A percentile compares a stretch with the other conserved stretches of the same genome.
Evolutionary conservation across 2,113 vertebrate species (phyloP).

Genomic region (Odontesthes bonariensis): DNA sequence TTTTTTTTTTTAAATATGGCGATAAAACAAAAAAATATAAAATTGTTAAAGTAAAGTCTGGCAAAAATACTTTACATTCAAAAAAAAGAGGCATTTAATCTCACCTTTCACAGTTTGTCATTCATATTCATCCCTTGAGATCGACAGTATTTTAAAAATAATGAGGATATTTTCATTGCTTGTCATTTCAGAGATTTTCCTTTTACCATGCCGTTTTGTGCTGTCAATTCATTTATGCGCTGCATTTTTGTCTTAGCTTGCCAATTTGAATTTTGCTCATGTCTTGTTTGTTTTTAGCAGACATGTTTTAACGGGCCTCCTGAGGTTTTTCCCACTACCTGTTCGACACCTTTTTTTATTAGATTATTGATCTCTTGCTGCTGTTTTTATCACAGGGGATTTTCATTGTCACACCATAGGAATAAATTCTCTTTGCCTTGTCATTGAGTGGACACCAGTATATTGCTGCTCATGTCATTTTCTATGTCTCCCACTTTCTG

Average conservation of each 20-base stretch:
- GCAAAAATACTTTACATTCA: too few relatives aligned
- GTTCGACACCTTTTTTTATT: background rate
- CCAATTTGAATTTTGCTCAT: conserved; percentile 32
- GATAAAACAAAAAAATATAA: too few relatives aligned
- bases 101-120: too few relatives aligned
- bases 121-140: background rate
- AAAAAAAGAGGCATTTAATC: too few relatives aligned
- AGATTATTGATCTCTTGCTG: background rate
- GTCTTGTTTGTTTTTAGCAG: conserved; percentile 9
- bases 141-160: too few relatives aligned
- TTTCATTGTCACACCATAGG: conserved; percentile 7
- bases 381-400: conserved; percentile 19
- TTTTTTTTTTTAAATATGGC: too few relatives aligned
- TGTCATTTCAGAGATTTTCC: conserved; percentile 38
- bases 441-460: background rate
- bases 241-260: conserved; percentile 33
- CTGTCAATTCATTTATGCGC: conserved; percentile 48
- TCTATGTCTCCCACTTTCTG: background rate
- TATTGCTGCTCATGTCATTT: background rate
- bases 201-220: conserved; percentile 19
- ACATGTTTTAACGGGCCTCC: conserved; percentile 15
- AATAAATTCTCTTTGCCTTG: conserved; percentile 4
- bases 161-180: conserved; percentile 31
- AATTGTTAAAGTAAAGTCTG: too few relatives aligned
- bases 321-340: background rate